Base-by-base conservation (phyloP, 2,113 vertebrate genomes). In the Corynorhinus townsendii region DNA sequence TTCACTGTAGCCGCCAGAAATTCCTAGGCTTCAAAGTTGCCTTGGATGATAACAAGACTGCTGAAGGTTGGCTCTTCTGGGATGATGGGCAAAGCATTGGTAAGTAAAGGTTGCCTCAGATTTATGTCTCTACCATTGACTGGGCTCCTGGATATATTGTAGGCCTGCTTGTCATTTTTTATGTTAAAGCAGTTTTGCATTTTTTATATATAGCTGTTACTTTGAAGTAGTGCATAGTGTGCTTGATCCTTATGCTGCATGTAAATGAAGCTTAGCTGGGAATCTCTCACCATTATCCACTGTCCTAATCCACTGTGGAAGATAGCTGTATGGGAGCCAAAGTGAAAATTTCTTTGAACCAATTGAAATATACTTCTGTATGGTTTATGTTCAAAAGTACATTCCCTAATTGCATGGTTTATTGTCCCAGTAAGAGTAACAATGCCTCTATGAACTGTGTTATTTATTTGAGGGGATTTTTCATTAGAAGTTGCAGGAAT, bases 71-170 rank as follows among this genome's bases (percentile, higher is more conserved):
- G 1, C 93, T 99, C 87, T 99, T 99, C 98, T 99, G 99, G 99
- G 99, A 99, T 40, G 98, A 99, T 47, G 99, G 99, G 38, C 89
- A 98, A 76, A 98, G 98, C 96, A 99, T 99, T 24, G 98, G 99
- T 99, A 95, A 97, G 98, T 96, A 75, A 59, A 17, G 28, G 11
- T 14, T 47, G 4, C 47, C 72, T 80, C 5, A 30, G 86, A 52
- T 76, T 79, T 84, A 49, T 71, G 8, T 33, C 7, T 22, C 4
- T 11, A 14, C 28, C 43, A 1, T 3, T 5, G 38, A 20, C 45
- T 28, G 11, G 4, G 14, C 43, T 82, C 62, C 43, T 73, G 14
- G 12, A 15, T 43, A 52, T 43, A 12, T 52, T 73, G 35, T 2
- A 68, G 28, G 3, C 16, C 24, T 79, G 5, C 9, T 14, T 81